phyloP scores from a whole-genome alignment of 30 jellyfish, hydroid and myxozoan species.

The Aurelia aurita region DNA sequence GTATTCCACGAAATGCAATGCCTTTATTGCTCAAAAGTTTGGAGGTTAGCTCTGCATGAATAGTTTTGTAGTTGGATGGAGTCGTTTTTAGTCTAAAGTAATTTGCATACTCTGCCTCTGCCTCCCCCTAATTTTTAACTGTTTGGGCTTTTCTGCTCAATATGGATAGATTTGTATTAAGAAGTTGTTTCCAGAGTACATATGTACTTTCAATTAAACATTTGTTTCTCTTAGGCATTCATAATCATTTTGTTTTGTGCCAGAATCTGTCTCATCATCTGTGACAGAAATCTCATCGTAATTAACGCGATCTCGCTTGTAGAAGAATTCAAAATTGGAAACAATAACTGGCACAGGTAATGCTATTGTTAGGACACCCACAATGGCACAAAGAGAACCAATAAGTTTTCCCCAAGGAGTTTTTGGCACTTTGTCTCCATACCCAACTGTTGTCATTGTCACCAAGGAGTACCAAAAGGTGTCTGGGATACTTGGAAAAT shows the following conservation, averaged over 20 bases:
- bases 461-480: slow-evolving; percentile 92
- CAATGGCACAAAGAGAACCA: slow-evolving; percentile 97
- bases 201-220: slow-evolving; percentile 9
- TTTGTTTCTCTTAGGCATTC: slow-evolving; percentile 48
- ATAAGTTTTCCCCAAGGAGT: slow-evolving; percentile 85
- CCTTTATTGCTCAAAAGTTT: too few relatives aligned
- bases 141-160: too few relatives aligned
- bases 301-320: slow-evolving; percentile 83
- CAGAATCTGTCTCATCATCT: neutral
- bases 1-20: too few relatives aligned
- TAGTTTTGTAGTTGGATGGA: too few relatives aligned
- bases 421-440: slow-evolving; percentile 92
- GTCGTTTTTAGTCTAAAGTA: too few relatives aligned
- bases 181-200: too few relatives aligned
- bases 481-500: slow-evolving; percentile 86
- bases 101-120: too few relatives aligned
- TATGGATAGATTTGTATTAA: too few relatives aligned
- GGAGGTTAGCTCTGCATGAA: too few relatives aligned
- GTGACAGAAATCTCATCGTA: slow-evolving; percentile 26
- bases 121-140: too few relatives aligned
- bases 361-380: slow-evolving; percentile 93
- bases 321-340: slow-evolving; percentile 92
- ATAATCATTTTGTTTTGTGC: slow-evolving; percentile 2
- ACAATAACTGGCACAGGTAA: slow-evolving; percentile 97
- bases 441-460: slow-evolving; percentile 99